Base-by-base conservation (phyloP, 92 coral and sea anemone species). In the Montipora capitata region DNA sequence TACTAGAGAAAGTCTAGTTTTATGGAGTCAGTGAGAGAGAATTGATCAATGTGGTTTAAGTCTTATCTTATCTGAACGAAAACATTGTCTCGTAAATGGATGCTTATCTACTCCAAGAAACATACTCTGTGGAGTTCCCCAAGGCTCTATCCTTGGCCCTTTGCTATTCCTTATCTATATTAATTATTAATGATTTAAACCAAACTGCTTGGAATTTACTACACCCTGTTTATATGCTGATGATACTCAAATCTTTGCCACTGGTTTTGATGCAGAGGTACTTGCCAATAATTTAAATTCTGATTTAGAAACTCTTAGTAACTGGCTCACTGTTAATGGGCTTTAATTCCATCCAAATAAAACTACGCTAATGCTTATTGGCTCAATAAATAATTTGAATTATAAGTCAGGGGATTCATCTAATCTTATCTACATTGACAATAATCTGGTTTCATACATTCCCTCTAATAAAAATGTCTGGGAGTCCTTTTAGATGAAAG, bases 11-110 rank as follows among this genome's bases (percentile, higher is more conserved):
- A 38, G 56, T 78, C 40, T 4, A 61, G 68, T 78, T 58, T 61
- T 57, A 61, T 59, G 71, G 54, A 78, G 83, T 58, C 71, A 8
- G 52, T 78, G 83, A 78, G 11, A 65, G 51, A 48, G 83, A 78
- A 65, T 35, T 78, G 68, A 78, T 41, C 35, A 27, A 27, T 27
- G 71, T 78, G 71, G 83, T 78, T 78, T 59, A 61, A 78, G 13
- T 78, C 83, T 15, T 78, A 78, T 65, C 51, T 59, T 76, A 45
- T 27, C 77, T 72, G 77, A 17, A 10, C 54, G 77, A 14, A 54
- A 68, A 38, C 72, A 7, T 8, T 59, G 66, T 59, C 51, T 45
- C 51, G 68, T 63, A 63, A 63, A 63, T 63, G 7, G 68, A 63
- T 63, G 13, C 68, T 63, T 63, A 63, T 15, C 38, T 63, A 7